Base-by-base conservation (phyloP, 2,113 vertebrate genomes). In the Catharus bicknelli region DNA sequence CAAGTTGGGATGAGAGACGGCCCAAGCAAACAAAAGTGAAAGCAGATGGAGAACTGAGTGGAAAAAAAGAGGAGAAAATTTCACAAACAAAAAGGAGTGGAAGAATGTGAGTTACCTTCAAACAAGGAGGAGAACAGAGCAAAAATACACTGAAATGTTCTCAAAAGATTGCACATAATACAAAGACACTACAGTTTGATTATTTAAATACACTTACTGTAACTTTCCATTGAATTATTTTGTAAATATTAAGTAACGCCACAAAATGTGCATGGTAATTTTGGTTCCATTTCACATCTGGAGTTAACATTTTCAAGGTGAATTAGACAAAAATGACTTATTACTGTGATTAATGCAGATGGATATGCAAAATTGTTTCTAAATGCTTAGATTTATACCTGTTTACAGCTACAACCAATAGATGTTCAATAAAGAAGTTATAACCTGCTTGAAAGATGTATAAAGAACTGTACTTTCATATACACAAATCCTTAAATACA, bases 1-100 rank as follows among this genome's bases (percentile, higher is more conserved):
- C 99, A 99, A 99, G 99, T 99, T 99, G 99, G 99, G 99, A 99
- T 99, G 98, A 98, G 98, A 99, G 98, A 98, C 98, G 97, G 98
- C 98, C 98, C 96, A 97, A 98, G 98, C 98, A 99, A 99, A 99
- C 99, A 99, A 99, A 99, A 99, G 99, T 99, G 98, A 99, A 99
- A 99, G 99, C 99, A 99, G 99, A 99, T 99, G 99, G 98, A 98
- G 97, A 98, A 98, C 97, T 98, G 98, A 98, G 97, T 95, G 98
- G 98, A 98, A 97, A 97, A 98, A 97, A 50, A 97, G 91, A 97
- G 93, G 94, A 97, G 95, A 98, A 98, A 97, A 98, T 96, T 97
- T 98, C 94, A 97, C 98, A 98, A 98, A 98, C 96, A 98, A 97
- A 98, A 98, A 98, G 98, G 98, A 98, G 98, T 98, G 98, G 98